Percentiles rank a stretch among this genome's conserved stretches.
Evolutionary conservation across 2,888 invertebrate genomes (phyloP).

Genomic region (Parasteatoda lunata): DNA sequence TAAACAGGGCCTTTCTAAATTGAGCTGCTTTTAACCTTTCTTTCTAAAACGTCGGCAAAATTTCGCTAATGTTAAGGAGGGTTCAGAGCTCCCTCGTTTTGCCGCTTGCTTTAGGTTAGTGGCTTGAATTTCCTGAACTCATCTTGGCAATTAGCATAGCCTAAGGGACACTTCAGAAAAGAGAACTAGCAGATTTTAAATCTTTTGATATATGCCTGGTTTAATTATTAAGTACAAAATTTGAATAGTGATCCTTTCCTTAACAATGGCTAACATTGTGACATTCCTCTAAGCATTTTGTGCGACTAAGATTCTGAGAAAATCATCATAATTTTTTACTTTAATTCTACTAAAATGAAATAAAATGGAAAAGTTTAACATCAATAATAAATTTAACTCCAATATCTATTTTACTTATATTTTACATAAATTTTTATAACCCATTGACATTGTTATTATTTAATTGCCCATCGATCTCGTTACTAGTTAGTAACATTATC

Average conservation of each 20-base stretch:
- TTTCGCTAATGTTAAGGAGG: constrained; percentile 20
- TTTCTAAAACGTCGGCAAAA: constrained; percentile 44
- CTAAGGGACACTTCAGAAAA: constrained; percentile 15
- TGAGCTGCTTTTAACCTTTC: constrained; percentile 44
- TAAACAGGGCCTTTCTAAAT: background rate
- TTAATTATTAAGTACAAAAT: background rate
- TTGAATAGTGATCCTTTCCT: background rate
- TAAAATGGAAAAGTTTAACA: too few species aligned
- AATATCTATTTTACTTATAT: too few species aligned
- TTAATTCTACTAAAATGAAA: too few species aligned
- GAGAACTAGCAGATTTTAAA: constrained; percentile 27
- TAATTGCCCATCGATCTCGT: too few species aligned
- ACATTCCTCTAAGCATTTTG: too few species aligned
- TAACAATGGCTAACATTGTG: too few species aligned
- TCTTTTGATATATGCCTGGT: background rate
- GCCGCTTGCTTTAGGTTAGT: constrained; percentile 27
- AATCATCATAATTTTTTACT: too few species aligned
- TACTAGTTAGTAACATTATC: too few species aligned
- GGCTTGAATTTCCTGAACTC: constrained; percentile 49
- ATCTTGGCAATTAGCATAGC: constrained; percentile 42
- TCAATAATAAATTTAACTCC: too few species aligned
- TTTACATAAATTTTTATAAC: too few species aligned
- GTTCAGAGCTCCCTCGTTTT: background rate
- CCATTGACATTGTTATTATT: too few species aligned
- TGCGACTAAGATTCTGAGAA: too few species aligned